Conservation (phyloP, 2,797 vertebrate species). For the Selene dorsalis region DNA sequence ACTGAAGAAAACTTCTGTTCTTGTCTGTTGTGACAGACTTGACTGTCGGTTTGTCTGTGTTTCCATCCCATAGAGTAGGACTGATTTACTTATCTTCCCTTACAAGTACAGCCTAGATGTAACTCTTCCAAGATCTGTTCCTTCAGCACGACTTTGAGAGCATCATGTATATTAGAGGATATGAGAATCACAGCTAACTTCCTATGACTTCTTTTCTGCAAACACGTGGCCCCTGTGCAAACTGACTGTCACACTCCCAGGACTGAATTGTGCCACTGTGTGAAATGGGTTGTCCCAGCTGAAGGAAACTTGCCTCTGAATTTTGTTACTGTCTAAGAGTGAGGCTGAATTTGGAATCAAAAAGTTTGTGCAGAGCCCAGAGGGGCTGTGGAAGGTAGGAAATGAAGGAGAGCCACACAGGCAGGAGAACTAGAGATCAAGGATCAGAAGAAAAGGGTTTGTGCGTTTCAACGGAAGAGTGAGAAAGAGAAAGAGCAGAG, state of each 20-base stretch:
- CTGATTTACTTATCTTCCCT: not conserved
- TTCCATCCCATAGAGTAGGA: not conserved
- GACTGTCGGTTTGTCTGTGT: not conserved
- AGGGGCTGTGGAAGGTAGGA: constrained; percentile 10
- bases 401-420: not conserved
- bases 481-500: not conserved
- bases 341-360: constrained; percentile 6
- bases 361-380: constrained; percentile 19
- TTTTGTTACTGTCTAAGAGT: constrained; percentile 13
- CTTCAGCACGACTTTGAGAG: not conserved
- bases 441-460: constrained; percentile 15
- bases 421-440: constrained; percentile 18
- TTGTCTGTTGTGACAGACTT: not conserved
- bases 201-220: constrained; percentile 20
- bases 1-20: not conserved
- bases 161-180: constrained; percentile 22
- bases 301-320: constrained; percentile 12
- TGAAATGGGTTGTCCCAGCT: constrained; percentile 7
- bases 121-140: not conserved
- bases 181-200: not conserved
- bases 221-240: constrained; percentile 27
- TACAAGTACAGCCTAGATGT: not conserved
- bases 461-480: not conserved
- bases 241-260: not conserved
- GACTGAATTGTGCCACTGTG: constrained; percentile 33